Conservation (phyloP, 2,888 invertebrate species). For the Plagiodera versicolora region DNA sequence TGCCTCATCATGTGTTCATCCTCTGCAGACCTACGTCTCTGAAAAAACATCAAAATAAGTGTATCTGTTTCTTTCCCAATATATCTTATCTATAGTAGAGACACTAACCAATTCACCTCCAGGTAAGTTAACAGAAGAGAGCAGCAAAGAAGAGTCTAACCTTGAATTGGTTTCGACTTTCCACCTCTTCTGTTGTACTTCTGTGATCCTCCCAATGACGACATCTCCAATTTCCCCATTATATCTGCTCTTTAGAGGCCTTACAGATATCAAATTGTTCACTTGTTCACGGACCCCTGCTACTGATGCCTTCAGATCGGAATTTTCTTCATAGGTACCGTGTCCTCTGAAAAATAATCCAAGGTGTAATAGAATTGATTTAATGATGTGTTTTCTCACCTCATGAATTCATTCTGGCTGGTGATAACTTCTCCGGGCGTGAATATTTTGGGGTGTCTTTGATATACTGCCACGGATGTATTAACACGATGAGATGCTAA, state of each 20-base stretch:
- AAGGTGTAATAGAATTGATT: neutral
- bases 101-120: slow-evolving; percentile 85
- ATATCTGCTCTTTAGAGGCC: slow-evolving; percentile 88
- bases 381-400: slow-evolving; percentile 57
- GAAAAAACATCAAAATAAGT: slow-evolving; percentile 33
- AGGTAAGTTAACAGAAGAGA: slow-evolving; percentile 96
- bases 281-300: slow-evolving; percentile 94
- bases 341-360: slow-evolving; percentile 80
- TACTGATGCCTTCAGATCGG: slow-evolving; percentile 85
- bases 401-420: slow-evolving; percentile 80
- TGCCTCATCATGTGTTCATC: slow-evolving; percentile 98
- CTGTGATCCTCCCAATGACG: slow-evolving; percentile 89
- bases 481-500: slow-evolving; percentile 68
- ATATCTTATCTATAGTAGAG: too few species aligned
- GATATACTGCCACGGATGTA: slow-evolving; percentile 59
- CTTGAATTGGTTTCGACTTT: slow-evolving; percentile 93
- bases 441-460: slow-evolving; percentile 67
- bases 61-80: too few species aligned
- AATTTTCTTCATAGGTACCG: slow-evolving; percentile 89
- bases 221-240: slow-evolving; percentile 96
- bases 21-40: slow-evolving; percentile 88
- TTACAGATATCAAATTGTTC: slow-evolving; percentile 90
- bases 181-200: slow-evolving; percentile 94
- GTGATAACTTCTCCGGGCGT: slow-evolving; percentile 90
- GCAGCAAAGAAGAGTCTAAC: slow-evolving; percentile 79